A percentile compares a stretch with the other conserved stretches of the same genome.
Conservation (phyloP, 2,888 invertebrate species). For the Leucozona laternaria region DNA sequence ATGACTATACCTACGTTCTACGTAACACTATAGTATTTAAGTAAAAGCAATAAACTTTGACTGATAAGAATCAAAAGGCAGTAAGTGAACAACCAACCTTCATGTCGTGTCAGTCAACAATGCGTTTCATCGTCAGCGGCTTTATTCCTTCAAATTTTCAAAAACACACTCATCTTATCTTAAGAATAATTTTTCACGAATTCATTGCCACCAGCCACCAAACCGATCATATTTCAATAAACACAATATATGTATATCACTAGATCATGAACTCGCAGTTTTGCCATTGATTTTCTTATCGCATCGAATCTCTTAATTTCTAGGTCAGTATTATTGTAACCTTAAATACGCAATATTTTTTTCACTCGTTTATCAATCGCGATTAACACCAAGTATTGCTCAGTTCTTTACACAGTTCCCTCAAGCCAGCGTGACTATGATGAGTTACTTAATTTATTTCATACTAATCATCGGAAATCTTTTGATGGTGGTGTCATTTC, state of each 20-base stretch:
- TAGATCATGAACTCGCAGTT: conserved; percentile 53
- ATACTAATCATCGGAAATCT: conserved; percentile 7
- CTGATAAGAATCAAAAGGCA: neutral
- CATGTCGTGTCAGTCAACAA: neutral
- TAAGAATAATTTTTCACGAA: neutral
- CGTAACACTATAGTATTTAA: no score
- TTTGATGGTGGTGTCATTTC: conserved; percentile 73
- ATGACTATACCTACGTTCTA: no score
- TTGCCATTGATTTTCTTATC: conserved; percentile 60
- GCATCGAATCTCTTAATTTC: neutral
- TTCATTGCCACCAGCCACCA: neutral
- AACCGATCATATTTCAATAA: neutral
- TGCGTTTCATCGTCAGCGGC: neutral
- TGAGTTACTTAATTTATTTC: conserved; percentile 13
- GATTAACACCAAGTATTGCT: neutral
- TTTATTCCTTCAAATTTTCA: neutral
- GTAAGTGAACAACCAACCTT: neutral
- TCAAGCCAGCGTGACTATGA: conserved; percentile 32
- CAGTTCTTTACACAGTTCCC: conserved; percentile 20
- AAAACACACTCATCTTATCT: neutral
- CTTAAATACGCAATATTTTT: conserved; percentile 37
- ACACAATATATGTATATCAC: neutral
- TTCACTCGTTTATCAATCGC: conserved; percentile 21
- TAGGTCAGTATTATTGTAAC: conserved; percentile 44
- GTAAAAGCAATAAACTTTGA: neutral